phyloP scores from a whole-genome alignment of 2,888 invertebrate genomes.

The Matsumyia berberina region DNA sequence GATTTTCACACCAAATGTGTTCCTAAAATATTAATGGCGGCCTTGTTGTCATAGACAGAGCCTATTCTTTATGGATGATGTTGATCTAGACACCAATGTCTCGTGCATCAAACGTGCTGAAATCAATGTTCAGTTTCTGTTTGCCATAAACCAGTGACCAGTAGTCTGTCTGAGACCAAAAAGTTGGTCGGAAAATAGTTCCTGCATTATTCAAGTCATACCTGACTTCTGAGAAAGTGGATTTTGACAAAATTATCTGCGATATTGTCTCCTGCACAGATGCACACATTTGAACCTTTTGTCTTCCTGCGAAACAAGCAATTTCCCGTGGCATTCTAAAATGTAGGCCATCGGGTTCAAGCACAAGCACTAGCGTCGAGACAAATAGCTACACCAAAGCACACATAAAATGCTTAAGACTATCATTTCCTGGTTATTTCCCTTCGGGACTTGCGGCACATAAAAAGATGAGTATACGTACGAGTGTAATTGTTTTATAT shows the following conservation, averaged over 20 bases:
- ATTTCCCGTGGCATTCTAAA: neutral
- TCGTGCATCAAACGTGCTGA: neutral
- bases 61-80: neutral
- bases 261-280: too few species aligned
- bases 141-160: neutral
- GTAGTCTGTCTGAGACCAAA: neutral
- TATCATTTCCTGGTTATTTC: conserved; percentile 61
- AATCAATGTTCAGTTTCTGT: neutral
- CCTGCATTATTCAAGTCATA: too few species aligned
- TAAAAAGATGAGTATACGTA: conserved; percentile 53
- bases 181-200: too few species aligned
- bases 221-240: too few species aligned
- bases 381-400: neutral
- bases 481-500: conserved; percentile 70
- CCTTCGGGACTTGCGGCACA: conserved; percentile 24
- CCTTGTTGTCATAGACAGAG: too few species aligned
- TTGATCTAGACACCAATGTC: neutral
- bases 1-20: neutral
- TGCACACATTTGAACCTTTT: neutral
- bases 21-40: neutral
- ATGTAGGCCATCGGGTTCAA: neutral
- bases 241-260: too few species aligned
- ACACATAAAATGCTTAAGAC: conserved; percentile 46
- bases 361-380: neutral
- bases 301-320: neutral